Conservation (phyloP, 2,113 vertebrate genomes). For the Garra rufa region DNA sequence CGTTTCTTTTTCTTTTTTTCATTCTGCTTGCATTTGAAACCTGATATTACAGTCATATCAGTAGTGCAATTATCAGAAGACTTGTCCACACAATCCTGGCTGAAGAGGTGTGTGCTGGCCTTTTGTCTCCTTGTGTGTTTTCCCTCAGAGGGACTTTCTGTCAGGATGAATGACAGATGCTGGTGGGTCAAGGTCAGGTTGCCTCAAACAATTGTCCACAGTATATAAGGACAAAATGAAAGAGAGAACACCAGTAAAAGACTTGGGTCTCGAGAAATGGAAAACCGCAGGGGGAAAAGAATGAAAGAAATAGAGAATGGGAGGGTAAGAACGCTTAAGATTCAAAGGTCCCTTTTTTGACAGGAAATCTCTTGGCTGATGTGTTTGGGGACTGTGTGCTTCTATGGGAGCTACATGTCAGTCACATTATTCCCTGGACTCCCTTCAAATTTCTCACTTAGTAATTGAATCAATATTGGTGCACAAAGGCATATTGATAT, state of each 20-base stretch:
- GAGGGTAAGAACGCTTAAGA: background rate
- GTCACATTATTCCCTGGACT: conserved; percentile 6
- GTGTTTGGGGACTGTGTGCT: conserved; percentile 62
- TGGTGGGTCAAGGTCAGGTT: conserved; percentile 28
- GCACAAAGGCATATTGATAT: conserved; percentile 11
- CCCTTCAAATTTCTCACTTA: background rate
- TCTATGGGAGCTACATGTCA: conserved; percentile 29
- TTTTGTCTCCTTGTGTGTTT: background rate
- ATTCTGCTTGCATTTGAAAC: background rate
- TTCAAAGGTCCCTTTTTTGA: conserved; percentile 64
- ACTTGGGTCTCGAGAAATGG: background rate
- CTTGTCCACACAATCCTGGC: background rate
- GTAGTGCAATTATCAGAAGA: background rate
- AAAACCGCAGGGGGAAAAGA: background rate
- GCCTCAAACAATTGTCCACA: background rate
- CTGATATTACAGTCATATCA: background rate
- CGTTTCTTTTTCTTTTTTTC: background rate
- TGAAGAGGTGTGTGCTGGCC: background rate
- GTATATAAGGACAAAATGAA: background rate
- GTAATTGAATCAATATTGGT: conserved; percentile 36
- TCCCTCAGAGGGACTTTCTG: conserved; percentile 13
- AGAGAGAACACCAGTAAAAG: background rate
- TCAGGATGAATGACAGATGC: conserved; percentile 16
- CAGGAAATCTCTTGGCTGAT: conserved; percentile 55
- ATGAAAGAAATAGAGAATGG: conserved; percentile 38